Evolutionary conservation across 2,888 invertebrate species (phyloP).

Genomic region (Acanthopleura granulata): DNA sequence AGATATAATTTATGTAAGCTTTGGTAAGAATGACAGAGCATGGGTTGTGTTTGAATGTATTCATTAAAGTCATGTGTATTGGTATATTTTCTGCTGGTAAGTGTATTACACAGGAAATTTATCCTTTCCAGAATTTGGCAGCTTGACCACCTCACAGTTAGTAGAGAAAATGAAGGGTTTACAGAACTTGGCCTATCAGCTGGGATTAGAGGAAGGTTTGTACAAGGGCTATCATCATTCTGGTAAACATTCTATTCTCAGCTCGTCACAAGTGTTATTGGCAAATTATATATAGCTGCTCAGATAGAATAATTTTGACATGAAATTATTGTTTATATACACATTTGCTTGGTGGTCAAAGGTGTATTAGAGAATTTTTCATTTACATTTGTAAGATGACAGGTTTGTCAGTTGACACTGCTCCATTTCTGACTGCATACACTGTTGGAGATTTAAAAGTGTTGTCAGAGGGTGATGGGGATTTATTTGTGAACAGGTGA

Average conservation of each 20-base stretch:
- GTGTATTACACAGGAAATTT: not conserved
- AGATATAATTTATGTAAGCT: no score
- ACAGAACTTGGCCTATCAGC: slow-evolving; percentile 93
- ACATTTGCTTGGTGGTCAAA: not conserved
- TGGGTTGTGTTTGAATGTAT: no score
- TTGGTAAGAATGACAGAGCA: no score
- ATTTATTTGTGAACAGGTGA: no score
- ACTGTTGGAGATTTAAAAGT: not conserved
- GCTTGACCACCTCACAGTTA: slow-evolving; percentile 83
- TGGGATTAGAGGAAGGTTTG: slow-evolving; percentile 87
- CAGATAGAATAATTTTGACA: no score
- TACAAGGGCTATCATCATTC: not conserved
- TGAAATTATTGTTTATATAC: no score
- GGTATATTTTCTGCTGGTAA: not conserved
- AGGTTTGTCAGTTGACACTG: no score
- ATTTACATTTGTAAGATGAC: no score
- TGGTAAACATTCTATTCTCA: not conserved
- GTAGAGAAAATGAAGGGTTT: slow-evolving; percentile 94
- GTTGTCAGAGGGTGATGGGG: no score
- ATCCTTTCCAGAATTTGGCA: slow-evolving; percentile 72
- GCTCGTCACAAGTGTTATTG: not conserved
- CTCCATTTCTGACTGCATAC: not conserved
- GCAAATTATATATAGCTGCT: not conserved
- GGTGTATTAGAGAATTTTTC: no score
- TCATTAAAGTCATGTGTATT: no score